phyloP scores from a whole-genome alignment of 2,888 invertebrate genomes.

The Platerodrilus igneus region DNA sequence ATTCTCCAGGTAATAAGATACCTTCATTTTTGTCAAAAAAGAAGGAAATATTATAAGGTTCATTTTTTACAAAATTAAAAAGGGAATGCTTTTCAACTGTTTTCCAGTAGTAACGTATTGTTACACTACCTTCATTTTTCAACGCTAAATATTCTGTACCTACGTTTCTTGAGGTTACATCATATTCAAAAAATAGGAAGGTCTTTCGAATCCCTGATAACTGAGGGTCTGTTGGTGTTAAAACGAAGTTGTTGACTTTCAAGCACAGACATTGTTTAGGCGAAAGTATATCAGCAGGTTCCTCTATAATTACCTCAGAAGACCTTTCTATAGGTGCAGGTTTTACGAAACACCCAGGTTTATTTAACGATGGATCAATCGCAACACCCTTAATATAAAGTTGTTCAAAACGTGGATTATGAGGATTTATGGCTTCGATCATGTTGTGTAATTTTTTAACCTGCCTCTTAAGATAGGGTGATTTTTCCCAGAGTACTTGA shows the following conservation, averaged over 20 bases:
- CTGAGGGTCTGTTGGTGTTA: too few relatives aligned
- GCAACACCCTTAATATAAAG: constrained; percentile 36
- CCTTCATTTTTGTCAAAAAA: constrained; percentile 57
- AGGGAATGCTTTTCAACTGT: constrained; percentile 27
- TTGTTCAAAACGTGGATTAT: constrained; percentile 35
- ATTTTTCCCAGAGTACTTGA: constrained; percentile 34
- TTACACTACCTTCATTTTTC: constrained; percentile 52
- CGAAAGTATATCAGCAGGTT: too few relatives aligned
- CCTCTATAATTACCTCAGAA: too few relatives aligned
- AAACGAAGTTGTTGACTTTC: too few relatives aligned
- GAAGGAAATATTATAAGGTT: constrained; percentile 42
- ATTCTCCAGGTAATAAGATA: constrained; percentile 52
- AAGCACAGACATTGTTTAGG: too few relatives aligned
- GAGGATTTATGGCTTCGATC: constrained; percentile 33
- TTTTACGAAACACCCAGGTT: too few relatives aligned
- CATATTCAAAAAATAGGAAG: constrained; percentile 16
- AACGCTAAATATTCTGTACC: constrained; percentile 34
- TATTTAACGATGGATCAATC: not conserved
- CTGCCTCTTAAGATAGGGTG: constrained; percentile 32
- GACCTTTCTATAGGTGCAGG: too few relatives aligned
- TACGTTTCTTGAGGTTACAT: constrained; percentile 29
- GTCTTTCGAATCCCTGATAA: constrained; percentile 13
- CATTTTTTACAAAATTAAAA: constrained; percentile 40
- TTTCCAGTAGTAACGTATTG: constrained; percentile 52
- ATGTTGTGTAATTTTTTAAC: constrained; percentile 27